phyloP scores from a whole-genome alignment of 2,113 vertebrate species.

The Salvator merianae region DNA sequence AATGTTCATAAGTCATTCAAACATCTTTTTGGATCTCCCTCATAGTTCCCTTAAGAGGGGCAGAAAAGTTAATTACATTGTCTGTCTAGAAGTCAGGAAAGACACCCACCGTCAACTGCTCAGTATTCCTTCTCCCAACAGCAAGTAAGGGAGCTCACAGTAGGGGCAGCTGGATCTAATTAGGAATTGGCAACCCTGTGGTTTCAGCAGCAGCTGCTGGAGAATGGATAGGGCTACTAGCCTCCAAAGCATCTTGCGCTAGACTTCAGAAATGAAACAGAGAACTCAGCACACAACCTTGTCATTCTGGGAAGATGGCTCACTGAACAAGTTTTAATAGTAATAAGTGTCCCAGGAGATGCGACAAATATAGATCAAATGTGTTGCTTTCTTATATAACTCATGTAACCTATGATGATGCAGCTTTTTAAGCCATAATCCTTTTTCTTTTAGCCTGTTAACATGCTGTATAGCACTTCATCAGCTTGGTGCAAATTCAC shows the following conservation, averaged over 20 bases:
- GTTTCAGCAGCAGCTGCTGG: slow-evolving; percentile 76
- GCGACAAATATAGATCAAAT: slow-evolving; percentile 51
- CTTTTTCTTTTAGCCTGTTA: too few species aligned
- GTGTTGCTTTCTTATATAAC: slow-evolving; percentile 39
- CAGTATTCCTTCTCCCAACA: slow-evolving; percentile 68
- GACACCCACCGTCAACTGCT: slow-evolving; percentile 62
- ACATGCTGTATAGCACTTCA: too few species aligned
- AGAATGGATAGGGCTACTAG: slow-evolving; percentile 74
- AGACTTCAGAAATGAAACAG: slow-evolving; percentile 55
- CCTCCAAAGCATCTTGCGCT: slow-evolving; percentile 73
- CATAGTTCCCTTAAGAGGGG: slow-evolving; percentile 71
- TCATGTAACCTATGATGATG: slow-evolving; percentile 24
- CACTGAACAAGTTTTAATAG: slow-evolving; percentile 77
- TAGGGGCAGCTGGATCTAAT: slow-evolving; percentile 80
- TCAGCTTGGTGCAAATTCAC: too few species aligned
- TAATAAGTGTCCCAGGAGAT: slow-evolving; percentile 74
- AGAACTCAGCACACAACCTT: slow-evolving; percentile 55
- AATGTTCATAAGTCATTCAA: slow-evolving; percentile 58
- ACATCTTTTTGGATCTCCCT: slow-evolving; percentile 60
- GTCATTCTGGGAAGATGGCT: slow-evolving; percentile 74
- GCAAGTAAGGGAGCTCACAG: slow-evolving; percentile 68
- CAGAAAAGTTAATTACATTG: slow-evolving; percentile 79
- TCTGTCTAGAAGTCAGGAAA: slow-evolving; percentile 68
- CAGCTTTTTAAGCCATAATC: background rate
- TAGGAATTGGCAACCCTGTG: slow-evolving; percentile 73